Evolutionary conservation across 2,113 vertebrate genomes (phyloP), one percentile per base, ranked within the genome.

Genomic region (Myiozetetes cayanensis): DNA sequence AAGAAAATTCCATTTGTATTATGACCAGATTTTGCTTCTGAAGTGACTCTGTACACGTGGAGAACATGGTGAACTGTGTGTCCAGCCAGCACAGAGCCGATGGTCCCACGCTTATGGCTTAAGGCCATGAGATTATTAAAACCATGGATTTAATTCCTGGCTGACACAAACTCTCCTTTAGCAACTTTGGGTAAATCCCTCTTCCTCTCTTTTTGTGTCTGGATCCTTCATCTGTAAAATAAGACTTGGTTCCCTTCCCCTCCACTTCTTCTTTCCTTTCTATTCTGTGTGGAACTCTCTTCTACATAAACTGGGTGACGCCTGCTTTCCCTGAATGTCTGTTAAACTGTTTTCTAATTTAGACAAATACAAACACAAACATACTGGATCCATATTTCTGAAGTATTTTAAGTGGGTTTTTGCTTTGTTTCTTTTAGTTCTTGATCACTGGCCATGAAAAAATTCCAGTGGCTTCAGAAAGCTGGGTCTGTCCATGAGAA

Each of bases 401-500:
- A 94, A 92, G 93, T 73, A 89, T 93, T 96, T 96, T 65, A 91
- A 90, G 65, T 61, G 58, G 61, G 84, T 75, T 84, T 93, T 81
- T 78, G 72, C 39, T 91, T 93, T 92, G 73, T 90, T 95, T 83
- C 87, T 85, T 93, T 81, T 62, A 92, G 68, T 79, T 94, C 84
- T 87, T 91, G 91, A 90, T 91, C 87, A 55, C 52, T 85, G 90
- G 89, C 96, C 91, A 95, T 72, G 78, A 93, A 96, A 85, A 41
- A 49, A 92, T 92, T 93, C 72, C 97, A 95, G 96, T 87, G 97
- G 88, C 79, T 93, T 94, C 61, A 91, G 93, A 78, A 91, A 94
- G 73, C 85, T 91, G 89, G 72, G 90, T 96, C 89, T 94, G 93
- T 91, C 92, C 58, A 25, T 73, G 95, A 97, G 96, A 96, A 96